phyloP scores from a whole-genome alignment of 2,113 vertebrate genomes.

The Columba janthina region DNA sequence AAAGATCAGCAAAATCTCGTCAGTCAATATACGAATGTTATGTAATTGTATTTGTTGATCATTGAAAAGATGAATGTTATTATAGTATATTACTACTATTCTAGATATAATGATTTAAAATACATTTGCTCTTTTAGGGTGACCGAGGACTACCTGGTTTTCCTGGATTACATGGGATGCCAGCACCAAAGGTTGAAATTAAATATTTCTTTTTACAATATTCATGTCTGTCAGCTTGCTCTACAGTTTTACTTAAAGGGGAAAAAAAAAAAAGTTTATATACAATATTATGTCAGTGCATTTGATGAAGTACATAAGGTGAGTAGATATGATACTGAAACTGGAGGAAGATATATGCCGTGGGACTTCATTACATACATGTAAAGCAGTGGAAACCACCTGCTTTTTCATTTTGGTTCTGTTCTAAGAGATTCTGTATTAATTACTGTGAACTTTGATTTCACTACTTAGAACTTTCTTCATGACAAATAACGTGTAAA shows the following conservation, averaged over 20 bases:
- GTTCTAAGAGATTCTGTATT: background rate
- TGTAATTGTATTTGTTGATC: background rate
- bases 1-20: background rate
- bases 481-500: background rate
- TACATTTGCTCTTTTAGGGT: slow-evolving; percentile 77
- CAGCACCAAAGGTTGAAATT: slow-evolving; percentile 86
- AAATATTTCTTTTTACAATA: background rate
- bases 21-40: background rate
- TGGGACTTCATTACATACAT: background rate
- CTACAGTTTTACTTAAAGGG: background rate
- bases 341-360: background rate
- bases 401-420: background rate
- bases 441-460: background rate
- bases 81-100: background rate
- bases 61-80: background rate
- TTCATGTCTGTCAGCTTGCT: background rate
- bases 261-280: background rate
- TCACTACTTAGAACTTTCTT: background rate
- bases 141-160: slow-evolving; percentile 88
- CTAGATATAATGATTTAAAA: background rate
- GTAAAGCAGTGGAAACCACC: background rate
- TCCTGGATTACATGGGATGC: slow-evolving; percentile 83
- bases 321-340: background rate
- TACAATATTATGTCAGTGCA: background rate
- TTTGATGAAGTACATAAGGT: background rate